Evolutionary conservation across 2,797 vertebrate species (phyloP).

Genomic region (Podarcis lilfordi): DNA sequence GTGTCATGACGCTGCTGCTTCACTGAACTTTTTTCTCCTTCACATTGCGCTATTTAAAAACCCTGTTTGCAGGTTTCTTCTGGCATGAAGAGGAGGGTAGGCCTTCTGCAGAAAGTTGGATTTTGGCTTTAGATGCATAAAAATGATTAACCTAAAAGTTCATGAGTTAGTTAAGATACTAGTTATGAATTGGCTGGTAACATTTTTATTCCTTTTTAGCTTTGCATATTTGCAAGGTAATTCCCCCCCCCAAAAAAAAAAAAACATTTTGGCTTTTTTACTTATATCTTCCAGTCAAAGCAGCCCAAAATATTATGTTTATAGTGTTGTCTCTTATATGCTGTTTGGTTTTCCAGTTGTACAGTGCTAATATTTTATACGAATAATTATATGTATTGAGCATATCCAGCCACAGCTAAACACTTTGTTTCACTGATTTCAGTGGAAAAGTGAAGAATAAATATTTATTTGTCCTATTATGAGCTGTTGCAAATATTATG

Average conservation of each 20-base stretch:
- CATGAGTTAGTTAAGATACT: conserved; percentile 52
- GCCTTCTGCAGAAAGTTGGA: conserved; percentile 53
- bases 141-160: conserved; percentile 66
- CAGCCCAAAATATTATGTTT: conserved; percentile 49
- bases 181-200: conserved; percentile 64
- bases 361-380: conserved; percentile 43
- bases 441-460: background rate
- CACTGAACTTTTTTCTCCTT: conserved; percentile 56
- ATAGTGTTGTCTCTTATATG: conserved; percentile 60
- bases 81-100: conserved; percentile 16
- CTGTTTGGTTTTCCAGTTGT: conserved; percentile 57
- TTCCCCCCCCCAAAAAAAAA: conserved; percentile 36
- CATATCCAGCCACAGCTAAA: background rate
- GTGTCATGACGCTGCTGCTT: conserved; percentile 50
- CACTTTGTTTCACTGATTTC: background rate
- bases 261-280: conserved; percentile 33
- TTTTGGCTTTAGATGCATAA: conserved; percentile 67
- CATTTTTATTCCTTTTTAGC: conserved; percentile 60
- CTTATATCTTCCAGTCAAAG: conserved; percentile 35
- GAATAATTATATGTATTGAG: background rate
- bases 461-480: background rate
- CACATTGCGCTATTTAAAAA: conserved; percentile 61
- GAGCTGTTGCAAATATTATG: background rate
- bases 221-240: conserved; percentile 47
- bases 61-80: conserved; percentile 59